Evolutionary conservation across 1,140 invertebrate species (phyloP), one percentile per base, ranked within the genome.

Genomic region (Pogonomyrmex barbatus): DNA sequence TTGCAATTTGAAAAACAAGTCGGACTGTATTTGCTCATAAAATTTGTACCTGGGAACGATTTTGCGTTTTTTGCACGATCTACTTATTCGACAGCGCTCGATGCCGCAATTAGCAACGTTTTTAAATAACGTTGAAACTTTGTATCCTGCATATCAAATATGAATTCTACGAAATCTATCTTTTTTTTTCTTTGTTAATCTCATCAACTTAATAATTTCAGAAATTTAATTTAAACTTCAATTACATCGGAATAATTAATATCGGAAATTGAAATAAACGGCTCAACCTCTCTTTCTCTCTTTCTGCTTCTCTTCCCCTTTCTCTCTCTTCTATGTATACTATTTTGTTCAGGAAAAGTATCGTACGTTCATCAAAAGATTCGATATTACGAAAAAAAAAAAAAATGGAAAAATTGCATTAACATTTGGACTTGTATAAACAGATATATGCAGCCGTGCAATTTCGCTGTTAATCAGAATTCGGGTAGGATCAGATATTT

Each of bases 401-500:
- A 45, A 5, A 24, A 67, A 24, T 2, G 17, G 8, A 1, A 6
- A 67, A 67, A 8, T 39, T 56, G 9, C 12, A 36, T 52, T 36
- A 71, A 9, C 10, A 1, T 56, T 45, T 3, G 3, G 24, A 14
- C 17, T 58, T 14, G 30, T 73, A 54, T 82, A 60, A 81, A 56
- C 54, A 45, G 14, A 73, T 54, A 39, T 73, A 42, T 71, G 52
- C 17, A 4, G 30, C 42, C 17, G 39, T 54, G 47, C 52, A 24
- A 60, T 83, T 60, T 83, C 56, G 12, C 33, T 45, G 62, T 83
- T 75, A 62, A 12, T 5, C 17, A 30, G 42, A 17, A 58, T 65
- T 77, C 24, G 73, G 33, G n/a, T 60, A 4, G 24, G 73, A 52
- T 65, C 36, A 85, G 75, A 65, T 78, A 63, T 85, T 76, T 78